phyloP scores from a whole-genome alignment of 2,113 vertebrate genomes.

The Clarias magur region DNA sequence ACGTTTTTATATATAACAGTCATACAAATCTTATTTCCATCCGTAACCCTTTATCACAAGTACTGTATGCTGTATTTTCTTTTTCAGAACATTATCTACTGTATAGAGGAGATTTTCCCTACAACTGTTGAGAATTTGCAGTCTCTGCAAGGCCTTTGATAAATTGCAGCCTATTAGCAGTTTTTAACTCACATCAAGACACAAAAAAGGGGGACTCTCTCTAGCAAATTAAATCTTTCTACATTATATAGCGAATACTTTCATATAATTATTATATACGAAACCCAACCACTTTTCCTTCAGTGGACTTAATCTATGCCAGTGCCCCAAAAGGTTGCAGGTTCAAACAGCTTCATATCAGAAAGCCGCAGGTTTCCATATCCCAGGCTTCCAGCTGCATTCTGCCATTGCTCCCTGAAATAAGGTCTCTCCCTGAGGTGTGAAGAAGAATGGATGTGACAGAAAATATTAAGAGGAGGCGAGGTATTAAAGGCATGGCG shows the following conservation, averaged over 20 bases:
- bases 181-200: neutral
- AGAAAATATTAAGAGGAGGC: constrained; percentile 9
- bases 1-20: neutral
- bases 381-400: neutral
- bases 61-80: neutral
- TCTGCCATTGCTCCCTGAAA: neutral
- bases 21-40: neutral
- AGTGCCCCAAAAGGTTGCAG: neutral
- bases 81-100: neutral
- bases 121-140: neutral
- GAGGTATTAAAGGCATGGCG: neutral
- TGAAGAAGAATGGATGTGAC: constrained; percentile 22
- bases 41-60: too few relatives aligned
- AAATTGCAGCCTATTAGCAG: neutral
- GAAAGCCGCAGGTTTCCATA: neutral
- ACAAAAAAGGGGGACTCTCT: neutral
- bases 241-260: neutral
- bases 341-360: neutral
- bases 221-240: neutral
- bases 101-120: neutral
- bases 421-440: constrained; percentile 14
- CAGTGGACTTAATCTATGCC: neutral
- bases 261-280: neutral
- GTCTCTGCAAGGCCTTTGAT: neutral
- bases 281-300: too few relatives aligned